These are phyloP conservation scores for Eulemur albifrons DNA, from an alignment of 2,797 vertebrate genomes.

Conservation along the genomic window DNA sequence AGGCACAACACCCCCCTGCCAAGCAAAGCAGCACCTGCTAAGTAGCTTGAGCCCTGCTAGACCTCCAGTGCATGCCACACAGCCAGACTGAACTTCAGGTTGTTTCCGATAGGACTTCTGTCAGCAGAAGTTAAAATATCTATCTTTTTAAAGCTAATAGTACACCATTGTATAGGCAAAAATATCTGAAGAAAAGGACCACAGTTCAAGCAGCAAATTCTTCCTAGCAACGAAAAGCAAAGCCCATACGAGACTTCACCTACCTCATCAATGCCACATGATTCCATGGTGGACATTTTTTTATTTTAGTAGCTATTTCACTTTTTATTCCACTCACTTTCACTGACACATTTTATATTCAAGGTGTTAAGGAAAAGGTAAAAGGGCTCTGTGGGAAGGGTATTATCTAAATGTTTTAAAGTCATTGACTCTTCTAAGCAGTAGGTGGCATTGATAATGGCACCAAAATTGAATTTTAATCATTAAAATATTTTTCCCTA, in stretches of 20 bases:
- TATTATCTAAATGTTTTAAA: neutral
- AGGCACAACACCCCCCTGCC: neutral
- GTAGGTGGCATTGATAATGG: neutral
- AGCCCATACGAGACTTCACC: neutral
- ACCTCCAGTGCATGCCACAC: neutral
- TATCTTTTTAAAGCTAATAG: neutral
- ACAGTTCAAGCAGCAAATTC: neutral
- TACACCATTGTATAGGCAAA: neutral
- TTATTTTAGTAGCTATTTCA: neutral
- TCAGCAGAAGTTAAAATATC: neutral
- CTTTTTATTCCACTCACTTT: slow-evolving; percentile 4
- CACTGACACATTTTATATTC: slow-evolving; percentile 35
- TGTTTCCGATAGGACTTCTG: neutral
- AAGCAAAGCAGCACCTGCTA: neutral
- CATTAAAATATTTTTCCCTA: neutral
- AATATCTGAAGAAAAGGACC: neutral
- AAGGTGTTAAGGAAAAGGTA: slow-evolving; percentile 21
- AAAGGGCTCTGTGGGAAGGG: neutral
- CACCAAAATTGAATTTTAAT: neutral
- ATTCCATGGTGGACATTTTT: neutral
- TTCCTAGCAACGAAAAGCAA: neutral
- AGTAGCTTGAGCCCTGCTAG: no score
- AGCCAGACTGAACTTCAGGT: neutral
- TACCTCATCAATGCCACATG: neutral
- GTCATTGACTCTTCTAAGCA: neutral